Evolutionary conservation across 2,113 vertebrate genomes (phyloP), one percentile per base, ranked within the genome.

Genomic region (Paraplagusia blochii): DNA sequence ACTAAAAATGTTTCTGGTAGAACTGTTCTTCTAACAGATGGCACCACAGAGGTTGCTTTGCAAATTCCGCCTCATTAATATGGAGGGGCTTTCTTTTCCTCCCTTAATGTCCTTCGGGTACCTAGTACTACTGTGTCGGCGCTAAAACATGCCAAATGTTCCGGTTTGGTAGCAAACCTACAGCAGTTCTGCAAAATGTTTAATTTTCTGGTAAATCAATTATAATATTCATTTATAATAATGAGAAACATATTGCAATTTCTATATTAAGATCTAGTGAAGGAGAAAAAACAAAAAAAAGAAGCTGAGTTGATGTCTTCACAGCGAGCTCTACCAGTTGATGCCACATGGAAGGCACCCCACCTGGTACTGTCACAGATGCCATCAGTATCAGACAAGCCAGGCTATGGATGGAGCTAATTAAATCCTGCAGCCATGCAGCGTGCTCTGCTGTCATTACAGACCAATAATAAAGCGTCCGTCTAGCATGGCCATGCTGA

Each of bases 101-200:
- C 0, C 60, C 46, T 60, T 44, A 44, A 49, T 59, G 72, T 80
- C 77, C 78, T 74, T 81, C 69, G 72, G 59, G 63, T 66, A 14
- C 7, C 35, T 35, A 22, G 45, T 9, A 16, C 16, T 10, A 19
- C n/a, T 16, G 44, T 33, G 19, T 33, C 38, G 44, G 33, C 47
- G 3, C 9, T 29, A 29, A 29, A 29, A 29, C 3, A 29, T 18
- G 33, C 55, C n/a, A 56, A n/a, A 42, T 39, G 17, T 16, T 22
- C 9, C 16, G 12, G 5, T 46, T 29, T 44, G 2, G 17, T 60
- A n/a, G 39, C 42, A 33, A 53, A 49, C 36, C 12, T 5, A 16
- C 19, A 0, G 33, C 19, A 49, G 9, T 39, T 39, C 44, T 16
- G 1, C n/a, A 7, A 43, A 51, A 46, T 42, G 14, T 16, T 46